phyloP scores from a whole-genome alignment of 2,113 vertebrate species.

The Haemorhous mexicanus region DNA sequence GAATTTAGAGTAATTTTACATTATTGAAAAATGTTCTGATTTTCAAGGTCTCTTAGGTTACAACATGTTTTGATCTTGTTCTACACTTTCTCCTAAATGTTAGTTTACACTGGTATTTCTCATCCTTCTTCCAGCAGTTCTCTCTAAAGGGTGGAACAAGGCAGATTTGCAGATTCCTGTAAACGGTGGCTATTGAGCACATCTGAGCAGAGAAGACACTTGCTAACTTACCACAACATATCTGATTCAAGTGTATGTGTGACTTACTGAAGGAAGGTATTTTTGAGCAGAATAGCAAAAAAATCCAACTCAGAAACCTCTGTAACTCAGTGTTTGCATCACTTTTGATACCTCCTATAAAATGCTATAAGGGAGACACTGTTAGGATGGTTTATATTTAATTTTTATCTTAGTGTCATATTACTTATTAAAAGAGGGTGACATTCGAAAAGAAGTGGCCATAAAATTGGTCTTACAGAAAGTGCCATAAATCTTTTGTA shows the following conservation, averaged over 20 bases:
- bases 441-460: not conserved
- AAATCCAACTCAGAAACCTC: not conserved
- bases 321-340: not conserved
- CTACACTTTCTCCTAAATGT: not conserved
- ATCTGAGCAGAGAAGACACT: constrained; percentile 11
- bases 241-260: not conserved
- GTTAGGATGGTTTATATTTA: not conserved
- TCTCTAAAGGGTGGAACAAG: not conserved
- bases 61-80: constrained; percentile 59
- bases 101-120: not conserved
- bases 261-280: not conserved
- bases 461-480: not conserved
- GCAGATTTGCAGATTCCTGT: not conserved
- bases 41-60: constrained; percentile 72
- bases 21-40: constrained; percentile 42
- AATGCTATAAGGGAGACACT: not conserved
- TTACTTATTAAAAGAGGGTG: not conserved
- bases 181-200: not conserved
- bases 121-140: not conserved
- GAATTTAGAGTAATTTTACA: constrained; percentile 45
- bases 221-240: not conserved
- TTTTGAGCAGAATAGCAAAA: not conserved
- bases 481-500: not conserved
- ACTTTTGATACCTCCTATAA: not conserved
- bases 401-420: not conserved